Conservation (phyloP, 1,140 invertebrate species). For the Rhopalosiphum maidis region DNA sequence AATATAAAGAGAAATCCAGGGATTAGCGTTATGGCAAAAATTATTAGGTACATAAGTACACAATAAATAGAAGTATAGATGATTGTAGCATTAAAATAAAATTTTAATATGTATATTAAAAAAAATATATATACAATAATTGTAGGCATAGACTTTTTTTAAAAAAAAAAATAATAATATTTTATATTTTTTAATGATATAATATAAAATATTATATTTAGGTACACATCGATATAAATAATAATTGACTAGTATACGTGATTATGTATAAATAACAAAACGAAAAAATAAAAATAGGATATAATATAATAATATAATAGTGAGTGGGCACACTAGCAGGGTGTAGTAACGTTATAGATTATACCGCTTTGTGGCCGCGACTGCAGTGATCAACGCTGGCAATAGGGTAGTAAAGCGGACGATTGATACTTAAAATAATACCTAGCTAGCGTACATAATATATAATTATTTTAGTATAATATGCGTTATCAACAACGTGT, state of each 20-base stretch:
- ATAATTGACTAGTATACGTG: constrained; percentile 40
- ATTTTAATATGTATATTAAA: constrained; percentile 1
- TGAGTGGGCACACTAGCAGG: neutral
- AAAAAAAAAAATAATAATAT: neutral
- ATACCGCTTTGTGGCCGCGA: neutral
- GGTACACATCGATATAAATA: constrained; percentile 14
- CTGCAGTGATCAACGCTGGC: neutral
- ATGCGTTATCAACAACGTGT: neutral
- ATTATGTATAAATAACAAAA: constrained; percentile 14
- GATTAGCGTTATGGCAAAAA: neutral
- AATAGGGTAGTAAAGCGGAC: neutral
- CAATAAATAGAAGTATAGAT: neutral
- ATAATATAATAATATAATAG: neutral
- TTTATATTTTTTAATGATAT: neutral
- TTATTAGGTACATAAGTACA: neutral
- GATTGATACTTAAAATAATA: neutral
- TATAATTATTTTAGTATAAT: neutral
- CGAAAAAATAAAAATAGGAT: constrained; percentile 31
- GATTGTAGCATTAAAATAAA: neutral
- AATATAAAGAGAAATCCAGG: neutral
- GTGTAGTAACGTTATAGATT: neutral
- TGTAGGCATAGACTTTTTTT: neutral
- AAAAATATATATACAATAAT: neutral
- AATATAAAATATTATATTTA: neutral
- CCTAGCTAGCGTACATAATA: neutral